Base-by-base conservation (phyloP, 2,797 vertebrate genomes). In the Hipposideros larvatus region DNA sequence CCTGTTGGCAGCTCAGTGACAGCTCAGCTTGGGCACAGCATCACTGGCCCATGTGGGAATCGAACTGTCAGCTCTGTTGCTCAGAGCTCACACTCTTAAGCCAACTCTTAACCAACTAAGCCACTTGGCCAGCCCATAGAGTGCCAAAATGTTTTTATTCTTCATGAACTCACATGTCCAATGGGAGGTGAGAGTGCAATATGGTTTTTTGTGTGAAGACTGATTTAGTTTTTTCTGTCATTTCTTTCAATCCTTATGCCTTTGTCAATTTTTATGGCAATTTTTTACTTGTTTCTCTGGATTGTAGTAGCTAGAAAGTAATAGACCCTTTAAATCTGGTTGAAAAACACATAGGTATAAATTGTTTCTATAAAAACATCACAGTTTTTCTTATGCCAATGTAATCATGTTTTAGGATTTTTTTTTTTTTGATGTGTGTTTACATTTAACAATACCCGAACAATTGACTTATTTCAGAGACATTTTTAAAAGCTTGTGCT, bases 401-500 rank as follows among this genome's bases (percentile, higher is more conserved):
- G 21, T 73, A 48, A 51, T n/a, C 55, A 0, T 73, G 9, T 73
- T 93, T 91, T 90, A 87, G 48, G 22, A 41, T 28, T 46, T 55
- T 73, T 59, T 61, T 90, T 3, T 79, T 14, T 28, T 7, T 3
- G 4, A 15, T 37, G 7, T 79, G 9, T 94, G 19, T 96, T 91
- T 97, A 93, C 66, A 73, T 93, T 91, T 91, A 74, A 75, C 9
- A 74, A 53, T 79, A 77, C 34, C n/a, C 78, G 26, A 73, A 79
- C 48, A 96, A 34, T 90, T 65, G 51, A 74, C 31, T 90, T 96
- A 22, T 92, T 90, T 84, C 37, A 91, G 74, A 77, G 46, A 34
- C 86, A 34, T 84, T 96, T 96, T 87, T 85, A 82, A 96, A 96
- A 95, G 43, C 55, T 71, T 96, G 7, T 96, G 31, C 75, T 96